These are phyloP conservation scores for Camponotus fellah DNA, from an alignment of 2,888 invertebrate genomes.

Conservation along the genomic window DNA sequence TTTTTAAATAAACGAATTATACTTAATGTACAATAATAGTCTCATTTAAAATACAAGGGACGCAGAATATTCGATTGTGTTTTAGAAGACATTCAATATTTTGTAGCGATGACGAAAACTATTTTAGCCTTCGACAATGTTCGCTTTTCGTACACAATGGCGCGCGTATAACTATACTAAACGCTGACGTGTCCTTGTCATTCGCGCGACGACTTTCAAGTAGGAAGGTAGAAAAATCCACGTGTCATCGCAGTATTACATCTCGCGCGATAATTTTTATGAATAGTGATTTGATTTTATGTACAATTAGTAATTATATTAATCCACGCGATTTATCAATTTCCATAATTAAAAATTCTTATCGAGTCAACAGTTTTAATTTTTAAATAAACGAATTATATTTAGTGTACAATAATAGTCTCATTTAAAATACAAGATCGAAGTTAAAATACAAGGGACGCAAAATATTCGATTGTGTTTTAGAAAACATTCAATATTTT, in stretches of 20 bases:
- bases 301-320: background rate
- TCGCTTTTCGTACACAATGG: background rate
- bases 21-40: background rate
- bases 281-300: too few species aligned
- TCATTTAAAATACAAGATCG: too few species aligned
- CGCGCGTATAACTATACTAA: background rate
- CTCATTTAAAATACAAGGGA: background rate
- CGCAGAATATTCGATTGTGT: background rate
- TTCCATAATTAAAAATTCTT: background rate
- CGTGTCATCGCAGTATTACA: too few species aligned
- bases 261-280: too few species aligned
- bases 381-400: background rate
- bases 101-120: background rate
- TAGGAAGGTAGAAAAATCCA: too few species aligned
- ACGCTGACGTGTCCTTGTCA: background rate
- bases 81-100: background rate
- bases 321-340: background rate
- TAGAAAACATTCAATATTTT: background rate
- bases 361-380: background rate
- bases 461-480: background rate
- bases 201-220: too few species aligned
- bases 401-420: too few species aligned
- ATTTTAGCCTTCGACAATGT: background rate
- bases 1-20: background rate
- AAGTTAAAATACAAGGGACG: too few species aligned